Evolutionary conservation across 2,113 vertebrate genomes (phyloP), one percentile per base, ranked within the genome.

Genomic region (Cacatua alba): DNA sequence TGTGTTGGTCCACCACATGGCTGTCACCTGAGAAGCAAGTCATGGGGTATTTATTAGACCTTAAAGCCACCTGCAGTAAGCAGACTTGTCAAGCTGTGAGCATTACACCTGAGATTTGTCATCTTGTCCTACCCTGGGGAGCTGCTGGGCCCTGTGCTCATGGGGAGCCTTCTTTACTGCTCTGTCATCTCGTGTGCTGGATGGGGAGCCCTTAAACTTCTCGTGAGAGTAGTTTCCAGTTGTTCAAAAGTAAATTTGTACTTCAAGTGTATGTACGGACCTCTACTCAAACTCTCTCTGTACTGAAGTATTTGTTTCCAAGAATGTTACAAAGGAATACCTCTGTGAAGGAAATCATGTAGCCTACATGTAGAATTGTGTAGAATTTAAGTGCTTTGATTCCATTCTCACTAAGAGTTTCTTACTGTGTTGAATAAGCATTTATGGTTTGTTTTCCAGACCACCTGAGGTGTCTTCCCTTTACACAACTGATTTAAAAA

Each of bases 371-470:
- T 59, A 59, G 55, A n/a, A 57, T 84, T 64, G 39, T 84, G 33
- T 84, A 60, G 65, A 52, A 63, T 77, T 82, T 72, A 88, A 86
- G 29, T 81, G 51, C 71, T 90, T 96, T 92, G 67, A 94, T 83
- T 71, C 14, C 7, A 33, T 88, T 82, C 85, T 86, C 92, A 60
- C 90, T 93, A 95, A 68, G 69, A 63, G n/a, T 76, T 88, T 92
- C 84, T 95, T 84, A 83, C 86, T 71, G 82, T 55, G 64, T 72
- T 83, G 83, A 86, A 71, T 90, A 92, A 93, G 46, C n/a, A 33
- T 81, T 85, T 90, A 72, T 49, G 72, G 78, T 91, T 92, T 95
- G 55, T 91, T 92, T 95, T 91, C 44, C 48, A 82, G 74, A 46
- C 48, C 74, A 94, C 70, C 72, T 71, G 44, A 71, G 39, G 86